A percentile compares a stretch with the other conserved stretches of the same genome.
phyloP scores from a whole-genome alignment of 2,113 vertebrate species.

The Rallus limicola region DNA sequence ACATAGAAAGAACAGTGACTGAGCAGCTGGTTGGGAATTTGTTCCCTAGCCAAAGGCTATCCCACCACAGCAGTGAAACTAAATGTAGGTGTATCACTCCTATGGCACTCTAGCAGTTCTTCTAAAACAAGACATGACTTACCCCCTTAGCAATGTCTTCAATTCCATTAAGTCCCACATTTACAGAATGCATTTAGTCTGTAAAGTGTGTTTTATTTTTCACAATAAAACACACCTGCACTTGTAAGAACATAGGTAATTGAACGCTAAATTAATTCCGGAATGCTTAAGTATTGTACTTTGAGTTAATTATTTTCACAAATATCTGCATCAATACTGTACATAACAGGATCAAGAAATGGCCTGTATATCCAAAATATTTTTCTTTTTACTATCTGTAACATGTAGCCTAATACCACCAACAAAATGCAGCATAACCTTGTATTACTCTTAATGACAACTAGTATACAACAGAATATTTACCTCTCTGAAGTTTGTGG shows the following conservation, averaged over 20 bases:
- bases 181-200: not conserved
- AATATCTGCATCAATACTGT: not conserved
- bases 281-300: not conserved
- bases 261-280: not conserved
- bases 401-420: not conserved
- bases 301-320: not conserved
- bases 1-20: not conserved
- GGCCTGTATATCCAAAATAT: not conserved
- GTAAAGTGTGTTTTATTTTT: not conserved
- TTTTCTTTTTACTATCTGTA: not conserved
- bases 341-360: not conserved
- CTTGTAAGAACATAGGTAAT: not conserved
- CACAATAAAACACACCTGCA: not conserved
- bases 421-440: not conserved
- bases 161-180: not conserved
- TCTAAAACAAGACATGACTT: not conserved
- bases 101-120: not conserved
- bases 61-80: not conserved
- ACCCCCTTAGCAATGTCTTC: not conserved
- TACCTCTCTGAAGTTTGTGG: not conserved
- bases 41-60: not conserved
- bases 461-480: not conserved
- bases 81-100: accelerated
- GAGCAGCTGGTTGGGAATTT: not conserved
- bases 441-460: not conserved